Evolutionary conservation across 2,113 vertebrate species (phyloP), one percentile per base, ranked within the genome.

Genomic region (Eonycteris spelaea): DNA sequence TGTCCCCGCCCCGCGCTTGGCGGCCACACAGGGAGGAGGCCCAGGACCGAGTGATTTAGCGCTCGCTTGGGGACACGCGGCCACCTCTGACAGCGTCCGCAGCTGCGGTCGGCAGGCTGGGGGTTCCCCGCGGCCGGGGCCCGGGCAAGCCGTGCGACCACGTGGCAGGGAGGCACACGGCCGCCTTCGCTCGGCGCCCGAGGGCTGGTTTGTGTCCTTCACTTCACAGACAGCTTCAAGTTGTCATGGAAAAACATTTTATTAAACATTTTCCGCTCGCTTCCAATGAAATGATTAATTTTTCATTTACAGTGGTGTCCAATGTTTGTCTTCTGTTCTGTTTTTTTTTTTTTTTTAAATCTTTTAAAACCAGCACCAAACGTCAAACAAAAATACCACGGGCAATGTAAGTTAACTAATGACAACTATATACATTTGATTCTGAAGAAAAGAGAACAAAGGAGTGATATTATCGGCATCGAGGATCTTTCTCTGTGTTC

Each of bases 401-500:
- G 95, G 95, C 98, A 98, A 57, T 95, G 98, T 91, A 97, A 98
- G 98, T 97, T 98, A 98, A 98, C 96, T 98, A 98, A 97, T 93
- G 97, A 94, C 97, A 97, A 98, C 98, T 96, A 98, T 97, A 98
- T 98, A 99, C 98, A 98, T 98, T 97, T 96, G 97, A 98, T 96
- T 98, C 97, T 98, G 97, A 97, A 97, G 90, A 97, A 96, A 95
- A 97, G 97, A 71, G 53, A 43, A 71, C 75, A 18, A 28, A 74
- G 53, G 33, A 82, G 97, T 96, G 96, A 87, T 94, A 93, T 97
- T 97, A 97, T 95, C 96, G 97, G 95, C 97, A 96, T 83, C 83
- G 97, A 98, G 97, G 98, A 97, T 97, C 98, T 98, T 98, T 98
- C 98, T 97, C 97, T 98, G 98, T 98, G 98, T 98, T 98, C 98